A percentile compares a stretch with the other conserved stretches of the same genome.
Evolutionary conservation across 2,797 vertebrate species (phyloP).

Genomic region (Lagocephalus sceleratus): DNA sequence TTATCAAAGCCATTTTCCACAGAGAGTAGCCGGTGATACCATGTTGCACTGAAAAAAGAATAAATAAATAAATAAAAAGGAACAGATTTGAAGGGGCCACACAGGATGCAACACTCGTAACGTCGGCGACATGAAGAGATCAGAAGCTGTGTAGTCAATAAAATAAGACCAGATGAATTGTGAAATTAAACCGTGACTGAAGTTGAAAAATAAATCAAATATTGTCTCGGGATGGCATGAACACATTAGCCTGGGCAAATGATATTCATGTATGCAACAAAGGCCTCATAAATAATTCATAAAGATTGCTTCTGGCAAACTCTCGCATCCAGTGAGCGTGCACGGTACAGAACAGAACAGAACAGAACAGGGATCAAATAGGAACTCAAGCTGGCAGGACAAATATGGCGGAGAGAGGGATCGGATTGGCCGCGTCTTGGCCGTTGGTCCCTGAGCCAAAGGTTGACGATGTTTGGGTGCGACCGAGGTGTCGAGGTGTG

Average conservation of each 20-base stretch:
- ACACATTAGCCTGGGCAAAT: slow-evolving; percentile 69
- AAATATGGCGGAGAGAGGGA: slow-evolving; percentile 68
- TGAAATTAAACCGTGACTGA: slow-evolving; percentile 64
- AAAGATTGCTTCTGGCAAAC: slow-evolving; percentile 72
- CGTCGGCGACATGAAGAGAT: slow-evolving; percentile 43
- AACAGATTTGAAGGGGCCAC: slow-evolving; percentile 16
- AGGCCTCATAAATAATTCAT: slow-evolving; percentile 77
- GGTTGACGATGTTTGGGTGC: slow-evolving; percentile 37
- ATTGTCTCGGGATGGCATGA: slow-evolving; percentile 66
- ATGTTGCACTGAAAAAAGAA: slow-evolving; percentile 15
- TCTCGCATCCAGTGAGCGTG: slow-evolving; percentile 68
- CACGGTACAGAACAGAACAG: slow-evolving; percentile 51
- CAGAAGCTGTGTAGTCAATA: slow-evolving; percentile 38
- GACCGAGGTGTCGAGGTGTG: slow-evolving; percentile 26
- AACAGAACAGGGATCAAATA: slow-evolving; percentile 60
- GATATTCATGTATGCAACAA: slow-evolving; percentile 72
- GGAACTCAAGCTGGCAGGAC: slow-evolving; percentile 67
- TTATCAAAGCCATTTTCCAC: slow-evolving; percentile 17
- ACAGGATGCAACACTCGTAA: slow-evolving; percentile 30
- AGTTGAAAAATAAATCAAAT: slow-evolving; percentile 70
- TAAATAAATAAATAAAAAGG: not conserved
- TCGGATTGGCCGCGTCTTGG: slow-evolving; percentile 73
- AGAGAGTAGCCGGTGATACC: slow-evolving; percentile 18
- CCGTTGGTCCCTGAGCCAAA: slow-evolving; percentile 54
- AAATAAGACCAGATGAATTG: slow-evolving; percentile 54